Evolutionary conservation across 2,113 vertebrate species (phyloP).

Genomic region (Rhinolophus sinicus): DNA sequence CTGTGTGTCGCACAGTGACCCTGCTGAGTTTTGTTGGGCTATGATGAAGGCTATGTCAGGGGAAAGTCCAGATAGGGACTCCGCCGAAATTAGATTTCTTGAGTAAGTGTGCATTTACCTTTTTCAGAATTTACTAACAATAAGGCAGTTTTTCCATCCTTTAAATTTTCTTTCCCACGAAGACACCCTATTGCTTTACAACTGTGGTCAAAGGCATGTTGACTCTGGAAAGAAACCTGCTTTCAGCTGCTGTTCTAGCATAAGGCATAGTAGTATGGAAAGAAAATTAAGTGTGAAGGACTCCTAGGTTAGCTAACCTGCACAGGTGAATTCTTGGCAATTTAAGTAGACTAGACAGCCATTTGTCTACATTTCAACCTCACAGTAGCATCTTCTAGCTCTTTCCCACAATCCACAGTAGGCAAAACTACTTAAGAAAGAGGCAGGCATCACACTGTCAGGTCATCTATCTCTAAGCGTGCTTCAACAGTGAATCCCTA

Average conservation of each 20-base stretch:
- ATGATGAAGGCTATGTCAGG: not conserved
- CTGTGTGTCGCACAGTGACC: not conserved
- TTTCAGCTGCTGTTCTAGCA: constrained; percentile 11
- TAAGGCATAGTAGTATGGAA: not conserved
- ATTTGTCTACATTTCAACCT: constrained; percentile 17
- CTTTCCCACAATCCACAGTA: not conserved
- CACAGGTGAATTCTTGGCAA: constrained; percentile 20
- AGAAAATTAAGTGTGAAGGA: constrained; percentile 9
- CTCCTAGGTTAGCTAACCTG: constrained; percentile 29
- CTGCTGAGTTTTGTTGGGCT: not conserved
- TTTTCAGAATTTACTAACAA: constrained; percentile 33
- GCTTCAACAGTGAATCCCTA: constrained; percentile 38
- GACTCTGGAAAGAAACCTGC: constrained; percentile 48
- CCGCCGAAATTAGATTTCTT: constrained; percentile 44
- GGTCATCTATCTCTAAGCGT: constrained; percentile 31
- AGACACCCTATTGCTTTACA: constrained; percentile 27
- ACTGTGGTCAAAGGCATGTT: constrained; percentile 3
- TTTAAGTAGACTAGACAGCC: not conserved
- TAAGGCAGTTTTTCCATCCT: constrained; percentile 10
- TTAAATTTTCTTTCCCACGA: constrained; percentile 51
- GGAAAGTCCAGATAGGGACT: not conserved
- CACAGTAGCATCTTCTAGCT: not conserved
- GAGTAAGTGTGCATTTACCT: not conserved
- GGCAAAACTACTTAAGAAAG: constrained; percentile 45
- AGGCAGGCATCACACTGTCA: not conserved